These are phyloP conservation scores for Schizothorax lantsangensis DNA, from an alignment of 2,797 vertebrate genomes.

Conservation along the genomic window DNA sequence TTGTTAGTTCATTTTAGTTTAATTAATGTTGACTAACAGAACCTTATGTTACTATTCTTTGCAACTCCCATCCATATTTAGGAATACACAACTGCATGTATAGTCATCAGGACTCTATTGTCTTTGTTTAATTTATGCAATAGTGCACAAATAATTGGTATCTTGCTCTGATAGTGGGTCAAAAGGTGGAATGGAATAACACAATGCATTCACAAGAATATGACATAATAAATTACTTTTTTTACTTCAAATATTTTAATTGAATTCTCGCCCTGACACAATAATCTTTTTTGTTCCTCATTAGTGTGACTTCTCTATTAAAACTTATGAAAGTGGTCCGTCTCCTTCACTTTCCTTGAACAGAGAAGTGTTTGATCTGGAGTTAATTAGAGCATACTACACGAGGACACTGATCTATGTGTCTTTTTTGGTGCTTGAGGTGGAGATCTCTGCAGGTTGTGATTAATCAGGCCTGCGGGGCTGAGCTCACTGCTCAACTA, in stretches of 20 bases:
- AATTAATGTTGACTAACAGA: not conserved
- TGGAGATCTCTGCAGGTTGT: slow-evolving; percentile 64
- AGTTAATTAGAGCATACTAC: slow-evolving; percentile 38
- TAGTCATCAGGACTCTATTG: not conserved
- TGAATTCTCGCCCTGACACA: not conserved
- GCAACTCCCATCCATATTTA: not conserved
- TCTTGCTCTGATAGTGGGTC: not conserved
- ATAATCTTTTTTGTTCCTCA: slow-evolving; percentile 5
- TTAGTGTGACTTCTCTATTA: not conserved
- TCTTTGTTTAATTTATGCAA: not conserved
- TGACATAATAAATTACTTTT: not conserved
- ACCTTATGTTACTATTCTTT: not conserved
- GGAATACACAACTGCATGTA: not conserved
- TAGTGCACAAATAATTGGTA: not conserved
- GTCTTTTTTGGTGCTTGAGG: slow-evolving; percentile 23
- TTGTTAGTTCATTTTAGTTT: not conserved
- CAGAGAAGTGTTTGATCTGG: slow-evolving; percentile 2
- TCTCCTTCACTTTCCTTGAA: not conserved
- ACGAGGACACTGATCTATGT: slow-evolving; percentile 3
- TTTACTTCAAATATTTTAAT: not conserved
- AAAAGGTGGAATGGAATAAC: not conserved
- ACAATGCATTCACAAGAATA: not conserved
- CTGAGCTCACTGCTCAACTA: slow-evolving; percentile 67
- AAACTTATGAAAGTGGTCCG: not conserved
- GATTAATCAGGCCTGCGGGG: slow-evolving; percentile 76